Evolutionary conservation across 2,113 vertebrate species (phyloP), one percentile per base, ranked within the genome.

Genomic region (Otus sunia): DNA sequence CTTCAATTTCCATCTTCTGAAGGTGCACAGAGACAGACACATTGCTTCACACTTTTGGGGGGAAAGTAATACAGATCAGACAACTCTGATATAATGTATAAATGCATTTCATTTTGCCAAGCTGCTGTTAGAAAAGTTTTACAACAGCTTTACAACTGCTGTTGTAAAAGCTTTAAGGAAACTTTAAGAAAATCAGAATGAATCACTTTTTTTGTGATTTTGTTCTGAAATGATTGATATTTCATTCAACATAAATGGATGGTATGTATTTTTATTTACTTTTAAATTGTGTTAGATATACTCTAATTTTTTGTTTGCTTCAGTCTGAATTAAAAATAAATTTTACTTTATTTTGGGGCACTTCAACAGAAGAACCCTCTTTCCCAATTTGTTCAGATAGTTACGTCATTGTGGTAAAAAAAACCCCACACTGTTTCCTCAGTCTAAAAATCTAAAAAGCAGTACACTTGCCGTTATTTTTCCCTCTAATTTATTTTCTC

Each of bases 371-470:
- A 88, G 12, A 80, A 55, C 4, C 1, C 5, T 56, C 15, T 71
- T 67, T 63, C 32, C 39, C 2, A 4, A 27, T 82, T 62, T 78
- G 15, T 59, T 56, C 27, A 53, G 45, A 26, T 20, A 71, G 32
- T 29, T 72, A n/a, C 15, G 6, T 50, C 36, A 60, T 4, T 74
- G 18, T 2, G 2, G 17, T 58, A 62, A 49, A 92, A 66, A 83
- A 83, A 17, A 0, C 0, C 0, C 0, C 25, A 62, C 26, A 73
- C 15, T 27, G 9, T 39, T 80, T 77, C 41, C 22, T 93, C 37
- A 71, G 5, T 25, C 37, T 52, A 63, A 67, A 93, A 78, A 37
- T 62, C 41, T 52, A 66, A 77, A 94, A 71, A 32, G 8, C 10
- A 45, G 34, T 84, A 66, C 9, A 29, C 16, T 49, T 60, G 75